Evolutionary conservation across 1,140 invertebrate species (phyloP).

Genomic region (Battus philenor): DNA sequence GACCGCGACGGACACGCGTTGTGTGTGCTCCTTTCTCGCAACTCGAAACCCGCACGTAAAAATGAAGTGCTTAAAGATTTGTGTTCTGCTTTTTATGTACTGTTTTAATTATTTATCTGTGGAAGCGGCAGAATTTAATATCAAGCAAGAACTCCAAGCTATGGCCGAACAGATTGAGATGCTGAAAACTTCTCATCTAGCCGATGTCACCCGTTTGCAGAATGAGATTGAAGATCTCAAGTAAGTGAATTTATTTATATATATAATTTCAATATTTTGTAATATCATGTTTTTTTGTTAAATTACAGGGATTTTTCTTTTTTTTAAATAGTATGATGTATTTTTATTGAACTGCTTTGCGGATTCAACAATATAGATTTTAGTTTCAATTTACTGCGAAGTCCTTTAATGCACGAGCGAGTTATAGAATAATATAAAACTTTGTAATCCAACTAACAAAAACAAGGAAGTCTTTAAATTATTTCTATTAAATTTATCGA

Average conservation of each 20-base stretch:
- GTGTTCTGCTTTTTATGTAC: constrained; percentile 36
- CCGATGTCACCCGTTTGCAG: constrained; percentile 40
- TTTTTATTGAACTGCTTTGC: too few species aligned
- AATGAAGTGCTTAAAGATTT: constrained; percentile 47
- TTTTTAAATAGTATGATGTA: neutral
- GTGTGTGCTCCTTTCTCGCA: constrained; percentile 13
- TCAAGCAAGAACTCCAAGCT: constrained; percentile 40
- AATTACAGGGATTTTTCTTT: neutral
- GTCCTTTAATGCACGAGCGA: too few species aligned
- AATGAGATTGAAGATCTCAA: constrained; percentile 50
- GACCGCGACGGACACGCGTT: constrained; percentile 20
- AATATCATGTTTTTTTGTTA: neutral
- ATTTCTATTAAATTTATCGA: too few species aligned
- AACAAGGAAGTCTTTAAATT: too few species aligned
- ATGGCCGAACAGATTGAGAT: constrained; percentile 47
- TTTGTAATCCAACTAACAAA: too few species aligned
- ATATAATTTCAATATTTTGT: too few species aligned
- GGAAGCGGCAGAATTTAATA: constrained; percentile 34
- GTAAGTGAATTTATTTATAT: constrained; percentile 55
- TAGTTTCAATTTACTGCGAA: too few species aligned
- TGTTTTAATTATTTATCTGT: constrained; percentile 30
- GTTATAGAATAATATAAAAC: too few species aligned
- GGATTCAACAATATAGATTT: too few species aligned
- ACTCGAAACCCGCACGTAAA: constrained; percentile 26
- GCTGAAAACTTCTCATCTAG: constrained; percentile 40